These are phyloP conservation scores for Augochlora pura DNA, from an alignment of 1,140 invertebrate genomes.

Conservation along the genomic window DNA sequence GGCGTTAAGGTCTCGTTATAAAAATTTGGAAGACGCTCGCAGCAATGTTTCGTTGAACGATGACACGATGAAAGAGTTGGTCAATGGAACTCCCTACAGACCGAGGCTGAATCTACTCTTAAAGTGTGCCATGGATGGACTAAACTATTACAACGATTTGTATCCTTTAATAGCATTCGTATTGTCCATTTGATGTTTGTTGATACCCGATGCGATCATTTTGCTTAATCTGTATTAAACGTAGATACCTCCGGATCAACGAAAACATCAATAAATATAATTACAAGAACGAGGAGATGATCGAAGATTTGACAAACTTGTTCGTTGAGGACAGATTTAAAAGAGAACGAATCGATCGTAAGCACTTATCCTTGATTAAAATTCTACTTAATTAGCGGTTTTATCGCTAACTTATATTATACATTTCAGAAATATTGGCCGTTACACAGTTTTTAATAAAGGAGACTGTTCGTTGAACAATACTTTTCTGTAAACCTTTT, in stretches of 20 bases:
- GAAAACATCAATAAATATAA: slow-evolving; percentile 54
- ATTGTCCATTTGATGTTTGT: too few species aligned
- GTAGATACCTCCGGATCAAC: slow-evolving; percentile 58
- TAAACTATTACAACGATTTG: slow-evolving; percentile 64
- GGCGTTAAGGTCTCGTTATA: slow-evolving; percentile 67
- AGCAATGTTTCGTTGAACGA: slow-evolving; percentile 63
- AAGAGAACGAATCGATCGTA: slow-evolving; percentile 56
- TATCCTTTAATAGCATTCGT: slow-evolving; percentile 59
- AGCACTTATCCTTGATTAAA: slow-evolving; percentile 13
- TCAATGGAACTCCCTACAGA: slow-evolving; percentile 64
- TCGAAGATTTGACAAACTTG: slow-evolving; percentile 52
- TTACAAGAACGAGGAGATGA: slow-evolving; percentile 49
- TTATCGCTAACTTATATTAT: slow-evolving; percentile 32
- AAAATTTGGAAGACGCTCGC: slow-evolving; percentile 62
- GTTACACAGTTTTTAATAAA: slow-evolving; percentile 64
- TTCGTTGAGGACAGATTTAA: slow-evolving; percentile 49
- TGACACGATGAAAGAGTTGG: slow-evolving; percentile 58
- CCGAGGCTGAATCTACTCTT: slow-evolving; percentile 69
- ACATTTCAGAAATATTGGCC: slow-evolving; percentile 63
- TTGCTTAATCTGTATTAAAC: slow-evolving; percentile 27
- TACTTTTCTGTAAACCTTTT: not conserved
- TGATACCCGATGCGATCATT: not conserved
- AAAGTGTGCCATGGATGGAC: slow-evolving; percentile 64
- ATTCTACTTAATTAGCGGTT: slow-evolving; percentile 3
- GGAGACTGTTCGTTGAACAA: slow-evolving; percentile 34